phyloP scores from a whole-genome alignment of 2,113 vertebrate genomes.

The Cacatua alba region DNA sequence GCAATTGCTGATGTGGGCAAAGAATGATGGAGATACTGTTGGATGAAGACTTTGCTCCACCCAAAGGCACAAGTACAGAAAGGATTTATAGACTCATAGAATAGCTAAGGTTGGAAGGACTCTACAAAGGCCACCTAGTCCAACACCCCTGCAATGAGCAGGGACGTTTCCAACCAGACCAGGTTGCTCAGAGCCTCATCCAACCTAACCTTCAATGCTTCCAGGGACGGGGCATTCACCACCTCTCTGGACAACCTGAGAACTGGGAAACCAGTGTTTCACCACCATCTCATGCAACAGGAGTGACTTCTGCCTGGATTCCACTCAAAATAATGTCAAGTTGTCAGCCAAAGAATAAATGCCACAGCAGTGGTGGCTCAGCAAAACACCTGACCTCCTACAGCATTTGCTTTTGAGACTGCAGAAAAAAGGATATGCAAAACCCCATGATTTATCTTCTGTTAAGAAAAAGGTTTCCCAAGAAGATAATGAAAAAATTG shows the following conservation, averaged over 20 bases:
- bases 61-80: not conserved
- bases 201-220: accelerated
- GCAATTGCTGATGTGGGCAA: not conserved
- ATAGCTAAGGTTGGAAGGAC: not conserved
- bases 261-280: not conserved
- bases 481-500: not conserved
- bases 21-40: not conserved
- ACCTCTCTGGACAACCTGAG: not conserved
- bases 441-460: not conserved
- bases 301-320: not conserved
- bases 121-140: not conserved
- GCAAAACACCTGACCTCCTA: not conserved
- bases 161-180: not conserved
- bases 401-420: not conserved
- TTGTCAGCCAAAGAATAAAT: not conserved
- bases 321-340: not conserved
- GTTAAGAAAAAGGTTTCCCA: not conserved
- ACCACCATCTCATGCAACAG: not conserved
- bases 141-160: not conserved
- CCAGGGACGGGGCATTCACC: not conserved
- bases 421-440: not conserved
- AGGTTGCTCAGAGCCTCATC: not conserved
- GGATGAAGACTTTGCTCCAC: not conserved
- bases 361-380: not conserved
- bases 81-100: not conserved